A percentile compares a stretch with the other conserved stretches of the same genome.
Evolutionary conservation across 1,140 invertebrate genomes (phyloP).

Genomic region (Papilio dardanus): DNA sequence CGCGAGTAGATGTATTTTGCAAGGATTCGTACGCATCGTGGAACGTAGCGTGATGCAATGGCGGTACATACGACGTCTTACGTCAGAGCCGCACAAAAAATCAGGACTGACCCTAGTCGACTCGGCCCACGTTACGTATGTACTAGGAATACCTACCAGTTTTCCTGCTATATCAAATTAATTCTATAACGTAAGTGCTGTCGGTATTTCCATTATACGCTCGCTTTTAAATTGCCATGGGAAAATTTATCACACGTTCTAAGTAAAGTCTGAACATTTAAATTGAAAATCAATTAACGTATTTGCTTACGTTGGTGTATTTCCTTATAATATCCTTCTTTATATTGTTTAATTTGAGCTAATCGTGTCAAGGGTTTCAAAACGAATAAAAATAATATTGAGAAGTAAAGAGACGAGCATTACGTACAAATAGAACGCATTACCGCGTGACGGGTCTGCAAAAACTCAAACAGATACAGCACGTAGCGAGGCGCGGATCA

Average conservation of each 20-base stretch:
- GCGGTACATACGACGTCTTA: constrained; percentile 12
- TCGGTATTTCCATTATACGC: constrained; percentile 21
- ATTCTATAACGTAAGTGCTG: constrained; percentile 5
- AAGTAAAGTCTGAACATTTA: not conserved
- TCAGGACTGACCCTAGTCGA: constrained; percentile 20
- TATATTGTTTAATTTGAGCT: not conserved
- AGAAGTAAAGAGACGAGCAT: not conserved
- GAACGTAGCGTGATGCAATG: constrained; percentile 26
- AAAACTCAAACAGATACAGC: constrained; percentile 15
- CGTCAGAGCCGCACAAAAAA: constrained; percentile 26
- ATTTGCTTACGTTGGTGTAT: not conserved
- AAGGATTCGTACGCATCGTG: constrained; percentile 25
- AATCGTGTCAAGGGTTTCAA: not conserved
- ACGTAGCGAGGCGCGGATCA: constrained; percentile 4
- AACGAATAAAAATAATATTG: not conserved
- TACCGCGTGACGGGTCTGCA: constrained; percentile 19
- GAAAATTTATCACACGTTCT: not conserved
- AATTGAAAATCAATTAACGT: not conserved
- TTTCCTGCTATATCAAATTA: constrained; percentile 22
- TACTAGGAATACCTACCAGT: not conserved
- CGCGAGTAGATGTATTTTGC: constrained; percentile 25
- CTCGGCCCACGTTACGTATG: constrained; percentile 16
- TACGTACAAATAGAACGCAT: not conserved
- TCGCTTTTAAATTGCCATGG: not conserved
- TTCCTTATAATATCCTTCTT: not conserved